A percentile compares a stretch with the other conserved stretches of the same genome.
Conservation (phyloP, 2,113 vertebrate genomes). For the Anguilla rostrata region DNA sequence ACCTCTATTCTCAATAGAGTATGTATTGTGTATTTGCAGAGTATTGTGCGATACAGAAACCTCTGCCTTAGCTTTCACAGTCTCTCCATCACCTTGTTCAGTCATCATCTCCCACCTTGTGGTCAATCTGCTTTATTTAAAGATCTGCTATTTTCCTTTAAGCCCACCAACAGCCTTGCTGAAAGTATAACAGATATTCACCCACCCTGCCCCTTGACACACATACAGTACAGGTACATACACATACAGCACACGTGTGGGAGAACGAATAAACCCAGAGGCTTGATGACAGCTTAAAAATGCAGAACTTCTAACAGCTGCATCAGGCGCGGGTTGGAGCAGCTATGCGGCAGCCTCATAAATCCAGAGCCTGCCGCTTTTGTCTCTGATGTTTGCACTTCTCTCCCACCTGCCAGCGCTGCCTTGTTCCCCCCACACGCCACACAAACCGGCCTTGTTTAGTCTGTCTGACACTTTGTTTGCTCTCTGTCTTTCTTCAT, state of each 20-base stretch:
- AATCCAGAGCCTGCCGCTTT: not conserved
- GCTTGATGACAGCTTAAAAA: not conserved
- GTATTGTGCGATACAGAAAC: not conserved
- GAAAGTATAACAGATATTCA: not conserved
- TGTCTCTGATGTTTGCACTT: not conserved
- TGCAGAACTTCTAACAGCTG: not conserved
- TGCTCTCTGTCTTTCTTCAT: not conserved
- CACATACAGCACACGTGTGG: not conserved
- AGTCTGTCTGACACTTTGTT: not conserved
- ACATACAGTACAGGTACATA: not conserved
- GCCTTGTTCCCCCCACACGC: not conserved
- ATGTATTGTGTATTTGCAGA: too few species aligned
- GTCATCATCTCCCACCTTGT: not conserved
- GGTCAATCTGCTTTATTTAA: not conserved
- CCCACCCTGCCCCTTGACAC: not conserved
- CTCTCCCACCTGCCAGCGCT: not conserved
- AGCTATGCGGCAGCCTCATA: not conserved
- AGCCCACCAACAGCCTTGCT: not conserved
- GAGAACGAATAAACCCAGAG: not conserved
- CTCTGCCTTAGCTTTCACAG: not conserved
- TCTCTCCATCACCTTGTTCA: not conserved
- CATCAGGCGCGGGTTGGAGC: not conserved
- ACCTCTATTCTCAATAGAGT: too few species aligned
- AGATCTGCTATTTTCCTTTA: not conserved
- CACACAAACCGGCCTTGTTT: not conserved